phyloP scores from a whole-genome alignment of 2,888 invertebrate species.

The Caenorhabditis sp. region DNA sequence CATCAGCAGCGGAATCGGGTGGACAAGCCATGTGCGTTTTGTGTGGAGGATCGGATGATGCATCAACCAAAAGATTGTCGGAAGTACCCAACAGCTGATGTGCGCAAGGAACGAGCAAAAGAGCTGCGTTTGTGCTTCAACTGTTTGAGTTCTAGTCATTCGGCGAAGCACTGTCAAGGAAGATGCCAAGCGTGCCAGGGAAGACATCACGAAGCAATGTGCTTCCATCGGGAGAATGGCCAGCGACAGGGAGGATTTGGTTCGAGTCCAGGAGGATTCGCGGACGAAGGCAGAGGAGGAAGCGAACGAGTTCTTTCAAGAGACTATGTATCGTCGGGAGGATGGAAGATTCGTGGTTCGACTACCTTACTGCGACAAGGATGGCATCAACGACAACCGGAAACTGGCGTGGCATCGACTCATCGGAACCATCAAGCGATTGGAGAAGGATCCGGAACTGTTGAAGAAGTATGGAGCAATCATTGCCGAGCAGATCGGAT shows the following conservation, averaged over 20 bases:
- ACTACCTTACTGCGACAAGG: slow-evolving; percentile 5
- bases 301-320: slow-evolving; percentile 13
- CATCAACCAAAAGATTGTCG: neutral
- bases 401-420: slow-evolving; percentile 11
- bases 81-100: neutral
- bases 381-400: slow-evolving; percentile 1
- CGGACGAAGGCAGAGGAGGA: neutral
- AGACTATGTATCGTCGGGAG: slow-evolving; percentile 9
- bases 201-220: slow-evolving; percentile 1
- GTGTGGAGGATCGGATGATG: slow-evolving; percentile 3
- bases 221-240: neutral
- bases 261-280: too few relatives aligned
- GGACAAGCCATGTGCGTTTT: neutral
- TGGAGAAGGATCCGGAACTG: slow-evolving; percentile 3
- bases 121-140: neutral
- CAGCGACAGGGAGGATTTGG: neutral
- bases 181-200: neutral
- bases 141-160: neutral
- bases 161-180: neutral
- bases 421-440: neutral
- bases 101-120: neutral
- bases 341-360: slow-evolving; percentile 28
- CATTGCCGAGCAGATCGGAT: slow-evolving; percentile 30
- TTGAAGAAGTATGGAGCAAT: slow-evolving; percentile 17
- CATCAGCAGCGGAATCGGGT: too few relatives aligned